Base-by-base conservation (phyloP, 1,140 invertebrate genomes). In the Aphaenogaster ashmeadi region DNA sequence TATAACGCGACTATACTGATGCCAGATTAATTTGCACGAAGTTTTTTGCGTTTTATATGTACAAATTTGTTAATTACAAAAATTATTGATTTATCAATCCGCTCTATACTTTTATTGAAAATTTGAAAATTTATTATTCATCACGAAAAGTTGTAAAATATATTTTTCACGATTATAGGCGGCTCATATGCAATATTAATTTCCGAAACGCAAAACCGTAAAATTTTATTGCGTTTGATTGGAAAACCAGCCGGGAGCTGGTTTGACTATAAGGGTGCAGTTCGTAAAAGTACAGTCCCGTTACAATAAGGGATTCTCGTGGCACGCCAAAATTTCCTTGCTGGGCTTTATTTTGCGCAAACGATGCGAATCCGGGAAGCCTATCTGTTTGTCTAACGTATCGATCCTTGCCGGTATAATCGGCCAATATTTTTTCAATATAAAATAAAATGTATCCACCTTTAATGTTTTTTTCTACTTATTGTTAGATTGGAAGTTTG, bases 181-280 rank as follows among this genome's bases (percentile, higher is more conserved):
- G 33, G n/a, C 9, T 64, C 80, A 58, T 75, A 47, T 18, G 69
- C 69, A 66, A 69, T 80, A 80, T 75, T 83, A 89, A 89, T 84
- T 90, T 83, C 36, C 72, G 36, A 33, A 62, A 21, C 21, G 52
- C 44, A 66, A 84, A 77, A 67, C 36, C n/a, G 64, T 72, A 33
- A 27, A 90, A 64, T 87, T 90, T 84, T 84, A 90, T 79, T 90
- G 67, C 38, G 54, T 60, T 83, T 27, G 80, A 75, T 84, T 75
- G 69, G 21, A 15, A 74, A 50, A 38, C 15, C 13, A 44, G 27
- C 3, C 54, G 8, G 50, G 18, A 41, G 13, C 27, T 84, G 15
- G 41, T 21, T 67, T 18, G 38, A 47, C 41, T 72, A 33, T 50
- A 58, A 72, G 27, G 27, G 2, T 36, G 80, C 27, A 21, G 11